Evolutionary conservation across 2,113 vertebrate species (phyloP).

Genomic region (Cochlearius cochlearius): DNA sequence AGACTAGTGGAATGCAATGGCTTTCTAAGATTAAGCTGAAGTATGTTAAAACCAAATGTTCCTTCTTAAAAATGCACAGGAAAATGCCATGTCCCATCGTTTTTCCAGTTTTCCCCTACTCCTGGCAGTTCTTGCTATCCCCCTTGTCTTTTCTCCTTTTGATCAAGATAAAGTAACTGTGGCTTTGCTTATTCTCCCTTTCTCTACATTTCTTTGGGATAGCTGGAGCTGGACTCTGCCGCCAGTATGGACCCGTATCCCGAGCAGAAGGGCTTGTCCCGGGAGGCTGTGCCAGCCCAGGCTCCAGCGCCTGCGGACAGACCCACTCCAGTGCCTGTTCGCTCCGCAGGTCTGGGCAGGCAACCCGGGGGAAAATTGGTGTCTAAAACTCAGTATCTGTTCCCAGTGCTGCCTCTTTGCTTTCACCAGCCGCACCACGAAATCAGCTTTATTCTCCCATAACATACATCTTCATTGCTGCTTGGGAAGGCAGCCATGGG

Average conservation of each 20-base stretch:
- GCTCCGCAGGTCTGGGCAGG: not conserved
- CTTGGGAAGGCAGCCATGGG: not conserved
- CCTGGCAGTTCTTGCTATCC: too few relatives aligned
- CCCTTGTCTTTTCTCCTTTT: not conserved
- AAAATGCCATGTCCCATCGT: not conserved
- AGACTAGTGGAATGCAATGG: not conserved
- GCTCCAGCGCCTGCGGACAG: not conserved
- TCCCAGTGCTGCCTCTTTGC: not conserved
- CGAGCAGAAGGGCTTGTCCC: not conserved
- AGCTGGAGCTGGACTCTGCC: not conserved
- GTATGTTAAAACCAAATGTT: not conserved
- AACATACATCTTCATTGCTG: fast-evolving
- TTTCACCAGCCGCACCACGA: not conserved
- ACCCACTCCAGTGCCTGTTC: fast-evolving
- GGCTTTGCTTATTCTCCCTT: not conserved
- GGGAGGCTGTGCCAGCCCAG: not conserved
- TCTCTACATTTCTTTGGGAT: not conserved
- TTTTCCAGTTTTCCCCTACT: not conserved
- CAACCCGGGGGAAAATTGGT: not conserved
- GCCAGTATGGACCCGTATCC: not conserved
- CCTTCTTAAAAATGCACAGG: not conserved
- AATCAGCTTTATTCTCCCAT: not conserved
- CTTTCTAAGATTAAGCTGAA: not conserved
- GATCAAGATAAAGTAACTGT: not conserved
- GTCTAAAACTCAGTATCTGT: not conserved